phyloP scores from a whole-genome alignment of 2,888 invertebrate genomes.

The Argyresthia albistria region DNA sequence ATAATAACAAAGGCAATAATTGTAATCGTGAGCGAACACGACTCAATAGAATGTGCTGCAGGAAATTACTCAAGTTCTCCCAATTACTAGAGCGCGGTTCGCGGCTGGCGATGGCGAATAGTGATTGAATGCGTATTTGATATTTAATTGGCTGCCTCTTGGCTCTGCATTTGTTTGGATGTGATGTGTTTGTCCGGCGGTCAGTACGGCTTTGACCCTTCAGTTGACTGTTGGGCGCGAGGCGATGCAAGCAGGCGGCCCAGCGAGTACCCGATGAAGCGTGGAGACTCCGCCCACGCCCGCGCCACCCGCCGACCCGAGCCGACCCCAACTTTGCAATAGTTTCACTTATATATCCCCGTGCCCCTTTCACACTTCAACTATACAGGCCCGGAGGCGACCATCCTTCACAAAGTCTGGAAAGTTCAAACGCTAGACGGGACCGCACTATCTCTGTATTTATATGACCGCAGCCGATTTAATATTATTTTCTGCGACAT shows the following conservation, averaged over 20 bases:
- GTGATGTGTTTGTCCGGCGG: no score
- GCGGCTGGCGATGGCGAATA: no score
- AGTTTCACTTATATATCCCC: not conserved
- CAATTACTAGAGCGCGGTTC: no score
- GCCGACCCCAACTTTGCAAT: not conserved
- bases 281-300: conserved; percentile 13
- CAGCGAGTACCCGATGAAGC: conserved; percentile 56
- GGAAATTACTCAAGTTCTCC: no score
- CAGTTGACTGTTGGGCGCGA: conserved; percentile 23
- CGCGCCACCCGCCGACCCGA: conserved; percentile 19
- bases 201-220: conserved; percentile 18
- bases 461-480: no score
- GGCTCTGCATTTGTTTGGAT: not conserved
- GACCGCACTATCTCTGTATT: no score
- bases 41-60: not conserved
- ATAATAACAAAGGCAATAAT: not conserved
- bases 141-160: not conserved
- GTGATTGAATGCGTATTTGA: no score
- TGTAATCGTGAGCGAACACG: not conserved
- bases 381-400: no score
- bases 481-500: no score
- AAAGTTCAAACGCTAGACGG: no score
- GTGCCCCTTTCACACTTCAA: no score
- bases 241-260: conserved; percentile 16
- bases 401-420: no score